Base-by-base conservation (phyloP, 2,797 vertebrate genomes). In the Myripristis murdjan region DNA sequence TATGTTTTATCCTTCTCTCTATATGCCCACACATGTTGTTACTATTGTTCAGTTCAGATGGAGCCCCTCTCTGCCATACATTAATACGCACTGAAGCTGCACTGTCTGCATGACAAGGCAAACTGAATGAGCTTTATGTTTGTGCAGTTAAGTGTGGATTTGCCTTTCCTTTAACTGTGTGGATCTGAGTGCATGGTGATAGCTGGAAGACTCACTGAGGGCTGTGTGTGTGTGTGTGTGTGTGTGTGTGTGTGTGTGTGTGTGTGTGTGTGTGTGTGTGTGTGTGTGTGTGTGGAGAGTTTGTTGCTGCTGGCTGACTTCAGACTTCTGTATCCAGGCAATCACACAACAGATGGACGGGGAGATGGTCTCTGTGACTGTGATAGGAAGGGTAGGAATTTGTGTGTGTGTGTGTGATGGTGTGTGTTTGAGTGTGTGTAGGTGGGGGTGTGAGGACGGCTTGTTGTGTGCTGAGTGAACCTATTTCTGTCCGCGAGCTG, bases 261-360 rank as follows among this genome's bases (percentile, higher is more conserved):
- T 63, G 33, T 63, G 24, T 49, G 60, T 51, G 28, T 62, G 28
- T 49, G 46, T 57, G 51, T 59, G 24, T 71, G 75, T 58, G 68
- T 58, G 46, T 62, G 65, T 70, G 64, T 64, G 64, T 56, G 46
- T 47, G 44, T n/a, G 18, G 49, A n/a, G 26, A 1, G 11, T 4
- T 2, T 16, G 22, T 22, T 28, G 8, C n/a, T n/a, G n/a, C 44
- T 18, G 53, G 37, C 22, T 60, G 48, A 15, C 24, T 46, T 49
- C n/a, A 39, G 35, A 6, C 20, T 46, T 63, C 48, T 33, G 44
- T 56, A 49, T 46, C 37, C 64, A 56, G 2, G 43, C 65, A 56
- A 46, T 65, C 43, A 26, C 62, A 51, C 59, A 54, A 37, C 75
- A 79, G 73, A 84, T 79, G 78, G 77, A 75, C 49, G 24, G 60